Conservation (phyloP, 2,888 invertebrate species). For the Eristalis arbustorum region DNA sequence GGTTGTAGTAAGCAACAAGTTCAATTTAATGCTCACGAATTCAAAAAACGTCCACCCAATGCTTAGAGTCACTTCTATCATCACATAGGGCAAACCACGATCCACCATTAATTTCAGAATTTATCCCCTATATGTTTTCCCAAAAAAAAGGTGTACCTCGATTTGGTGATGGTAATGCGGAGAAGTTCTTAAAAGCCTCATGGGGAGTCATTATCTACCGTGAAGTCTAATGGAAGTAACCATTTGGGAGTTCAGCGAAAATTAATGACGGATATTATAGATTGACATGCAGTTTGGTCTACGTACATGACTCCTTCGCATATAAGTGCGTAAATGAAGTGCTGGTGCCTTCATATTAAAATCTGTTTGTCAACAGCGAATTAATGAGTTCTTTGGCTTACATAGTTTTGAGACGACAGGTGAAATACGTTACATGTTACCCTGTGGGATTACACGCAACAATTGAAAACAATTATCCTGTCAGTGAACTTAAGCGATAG, state of each 20-base stretch:
- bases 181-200: not conserved
- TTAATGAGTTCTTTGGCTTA: too few species aligned
- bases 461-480: too few species aligned
- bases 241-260: constrained; percentile 22
- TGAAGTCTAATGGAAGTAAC: constrained; percentile 15
- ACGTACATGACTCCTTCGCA: not conserved
- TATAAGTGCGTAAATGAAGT: not conserved
- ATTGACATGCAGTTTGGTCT: not conserved
- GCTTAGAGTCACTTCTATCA: not conserved
- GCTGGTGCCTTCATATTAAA: too few species aligned
- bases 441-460: too few species aligned
- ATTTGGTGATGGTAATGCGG: constrained; percentile 6
- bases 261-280: constrained; percentile 17
- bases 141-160: not conserved
- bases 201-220: constrained; percentile 17
- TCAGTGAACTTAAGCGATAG: too few species aligned
- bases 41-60: not conserved
- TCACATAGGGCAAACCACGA: not conserved
- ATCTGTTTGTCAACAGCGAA: too few species aligned
- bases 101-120: not conserved
- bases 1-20: not conserved
- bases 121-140: not conserved
- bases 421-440: too few species aligned
- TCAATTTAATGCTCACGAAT: not conserved
- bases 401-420: too few species aligned